Evolutionary conservation across 2,888 invertebrate genomes (phyloP), one percentile per base, ranked within the genome.

Genomic region (Xestia xanthographa): DNA sequence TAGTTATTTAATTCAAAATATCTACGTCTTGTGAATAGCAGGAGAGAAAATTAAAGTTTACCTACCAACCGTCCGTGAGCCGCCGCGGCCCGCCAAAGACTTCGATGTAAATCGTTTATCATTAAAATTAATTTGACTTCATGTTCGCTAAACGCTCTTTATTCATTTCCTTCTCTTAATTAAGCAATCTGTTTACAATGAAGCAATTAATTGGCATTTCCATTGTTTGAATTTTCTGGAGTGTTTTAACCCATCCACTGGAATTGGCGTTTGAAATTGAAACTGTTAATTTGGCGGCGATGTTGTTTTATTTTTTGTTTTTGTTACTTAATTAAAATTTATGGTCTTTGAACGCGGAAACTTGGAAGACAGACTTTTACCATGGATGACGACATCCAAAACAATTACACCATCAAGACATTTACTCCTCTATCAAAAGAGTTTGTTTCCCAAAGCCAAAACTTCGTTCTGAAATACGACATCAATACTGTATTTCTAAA

Each of bases 171-270:
- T 94, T 93, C 94, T 91, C 94, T 95, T 96, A 96, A 96, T 96
- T 96, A 96, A 96, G 95, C 96, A 96, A 96, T 96, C 95, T 96
- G 95, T 95, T 96, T 95, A 95, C 95, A 96, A 95, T 94, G 93
- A 93, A 93, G 93, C 95, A 95, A 95, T 96, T 96, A 96, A 95
- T 96, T 96, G 94, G 93, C 93, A 93, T 93, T 95, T 93, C 85
- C 91, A 94, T 94, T 94, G 93, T 94, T 92, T 88, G 91, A 92
- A 92, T 92, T 92, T 90, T 89, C 91, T 90, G 86, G 88, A 88
- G 89, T 91, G 92, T 93, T 95, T 93, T 92, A 93, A 94, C 93
- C 92, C 90, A 86, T 88, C 87, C 86, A 89, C 88, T 90, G 83
- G 84, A 86, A 85, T 87, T 86, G 85, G 88, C 89, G 87, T 92